These are phyloP conservation scores for Thymelicus acteon DNA, from an alignment of 2,888 invertebrate genomes.

Conservation along the genomic window DNA sequence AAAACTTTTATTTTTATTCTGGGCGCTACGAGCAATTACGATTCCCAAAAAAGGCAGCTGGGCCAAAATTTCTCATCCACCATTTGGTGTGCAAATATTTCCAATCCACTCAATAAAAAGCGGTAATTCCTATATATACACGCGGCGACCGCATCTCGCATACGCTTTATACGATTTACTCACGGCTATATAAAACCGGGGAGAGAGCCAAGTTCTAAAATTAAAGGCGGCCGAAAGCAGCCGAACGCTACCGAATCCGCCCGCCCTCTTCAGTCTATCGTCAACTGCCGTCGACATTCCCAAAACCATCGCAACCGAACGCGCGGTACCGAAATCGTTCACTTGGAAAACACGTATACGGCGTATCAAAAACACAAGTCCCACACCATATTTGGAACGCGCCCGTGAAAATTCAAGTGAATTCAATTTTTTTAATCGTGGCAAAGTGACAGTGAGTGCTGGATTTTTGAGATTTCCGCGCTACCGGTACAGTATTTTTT, in stretches of 20 bases:
- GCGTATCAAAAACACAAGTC: slow-evolving; percentile 59
- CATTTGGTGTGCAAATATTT: slow-evolving; percentile 75
- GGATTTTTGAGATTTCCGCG: slow-evolving; percentile 68
- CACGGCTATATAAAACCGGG: slow-evolving; percentile 85
- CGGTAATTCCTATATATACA: slow-evolving; percentile 83
- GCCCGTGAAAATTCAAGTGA: slow-evolving; percentile 65
- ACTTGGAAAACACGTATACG: slow-evolving; percentile 59
- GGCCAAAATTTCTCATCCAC: slow-evolving; percentile 62
- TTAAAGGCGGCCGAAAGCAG: slow-evolving; percentile 80
- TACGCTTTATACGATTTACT: slow-evolving; percentile 84
- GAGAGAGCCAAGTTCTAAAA: slow-evolving; percentile 87
- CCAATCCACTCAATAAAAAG: slow-evolving; percentile 81
- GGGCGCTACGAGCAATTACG: not conserved
- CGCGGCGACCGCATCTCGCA: slow-evolving; percentile 79
- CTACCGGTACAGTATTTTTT: slow-evolving; percentile 71
- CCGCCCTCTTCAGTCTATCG: slow-evolving; percentile 83
- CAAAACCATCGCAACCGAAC: slow-evolving; percentile 69
- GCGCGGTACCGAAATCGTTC: slow-evolving; percentile 72
- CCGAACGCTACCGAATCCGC: slow-evolving; percentile 75
- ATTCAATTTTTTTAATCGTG: slow-evolving; percentile 62
- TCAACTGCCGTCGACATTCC: slow-evolving; percentile 79
- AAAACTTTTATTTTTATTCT: slow-evolving; percentile 2
- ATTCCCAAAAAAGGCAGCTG: slow-evolving; percentile 54
- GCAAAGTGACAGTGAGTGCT: slow-evolving; percentile 75
- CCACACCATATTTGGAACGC: slow-evolving; percentile 62